A percentile compares a stretch with the other conserved stretches of the same genome.
Conservation (phyloP, 1,140 invertebrate genomes). For the Aphaenogaster floridana region DNA sequence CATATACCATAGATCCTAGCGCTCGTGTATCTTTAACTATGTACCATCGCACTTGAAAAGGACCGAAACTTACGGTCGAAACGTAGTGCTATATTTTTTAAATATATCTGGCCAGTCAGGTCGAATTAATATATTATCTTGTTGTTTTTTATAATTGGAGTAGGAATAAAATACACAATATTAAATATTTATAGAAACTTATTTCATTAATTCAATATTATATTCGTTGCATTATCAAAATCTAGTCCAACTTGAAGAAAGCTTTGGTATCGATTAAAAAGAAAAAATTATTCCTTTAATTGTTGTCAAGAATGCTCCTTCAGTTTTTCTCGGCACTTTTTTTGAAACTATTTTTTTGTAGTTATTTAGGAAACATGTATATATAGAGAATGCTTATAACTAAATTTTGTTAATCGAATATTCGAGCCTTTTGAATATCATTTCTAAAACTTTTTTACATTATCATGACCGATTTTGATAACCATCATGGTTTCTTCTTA, state of each 20-base stretch:
- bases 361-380: background rate
- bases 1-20: too few relatives aligned
- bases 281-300: background rate
- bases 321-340: constrained; percentile 18
- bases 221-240: constrained; percentile 25
- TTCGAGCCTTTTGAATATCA: constrained; percentile 90
- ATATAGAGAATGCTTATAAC: background rate
- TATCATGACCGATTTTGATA: constrained; percentile 95
- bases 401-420: constrained; percentile 44
- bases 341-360: background rate
- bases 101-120: too few relatives aligned
- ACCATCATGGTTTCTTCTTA: constrained; percentile 95
- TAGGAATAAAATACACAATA: constrained; percentile 10
- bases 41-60: too few relatives aligned
- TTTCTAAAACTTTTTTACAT: constrained; percentile 98
- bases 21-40: too few relatives aligned
- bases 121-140: too few relatives aligned
- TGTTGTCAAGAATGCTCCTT: background rate
- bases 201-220: constrained; percentile 39
- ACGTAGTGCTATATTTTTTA: too few relatives aligned
- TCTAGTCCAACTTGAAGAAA: constrained; percentile 1
- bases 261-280: background rate
- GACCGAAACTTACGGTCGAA: too few relatives aligned
- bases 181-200: constrained; percentile 27
- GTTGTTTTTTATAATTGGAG: background rate